A percentile compares a stretch with the other conserved stretches of the same genome.
phyloP scores from a whole-genome alignment of 2,113 vertebrate species.

The Myiozetetes cayanensis region DNA sequence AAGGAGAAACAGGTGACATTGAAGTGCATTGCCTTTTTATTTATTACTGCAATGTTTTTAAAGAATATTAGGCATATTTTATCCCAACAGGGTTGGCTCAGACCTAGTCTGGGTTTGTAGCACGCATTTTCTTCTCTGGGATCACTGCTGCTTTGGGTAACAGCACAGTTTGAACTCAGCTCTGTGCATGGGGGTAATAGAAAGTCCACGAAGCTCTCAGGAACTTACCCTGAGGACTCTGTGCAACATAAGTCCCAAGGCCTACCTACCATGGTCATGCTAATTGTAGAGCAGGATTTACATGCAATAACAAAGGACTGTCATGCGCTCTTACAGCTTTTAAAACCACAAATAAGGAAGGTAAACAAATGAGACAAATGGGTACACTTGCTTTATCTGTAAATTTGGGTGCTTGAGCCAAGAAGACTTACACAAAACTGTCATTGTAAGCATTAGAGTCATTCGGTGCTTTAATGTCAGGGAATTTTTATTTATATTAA shows the following conservation, averaged over 20 bases:
- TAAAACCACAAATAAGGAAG: background rate
- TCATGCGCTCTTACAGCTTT: background rate
- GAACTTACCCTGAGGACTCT: background rate
- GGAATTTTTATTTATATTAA: background rate
- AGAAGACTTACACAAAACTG: background rate
- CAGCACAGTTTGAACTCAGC: background rate
- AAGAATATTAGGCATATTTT: background rate
- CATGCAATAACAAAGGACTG: background rate
- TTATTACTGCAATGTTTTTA: background rate
- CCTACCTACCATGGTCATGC: background rate
- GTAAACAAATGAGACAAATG: background rate
- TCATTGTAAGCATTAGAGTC: accelerated
- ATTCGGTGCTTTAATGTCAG: background rate
- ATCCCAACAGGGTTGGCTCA: background rate
- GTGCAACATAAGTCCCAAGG: background rate
- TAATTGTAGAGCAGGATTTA: background rate
- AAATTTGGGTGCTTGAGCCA: background rate
- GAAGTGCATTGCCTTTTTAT: background rate
- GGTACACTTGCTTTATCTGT: background rate
- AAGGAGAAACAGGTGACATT: background rate
- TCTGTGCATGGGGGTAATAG: background rate
- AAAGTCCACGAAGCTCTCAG: background rate
- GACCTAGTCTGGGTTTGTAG: background rate
- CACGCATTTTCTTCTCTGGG: background rate
- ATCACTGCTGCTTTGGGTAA: background rate